These are phyloP conservation scores for Fabriciana adippe DNA, from an alignment of 2,888 invertebrate species.

Conservation along the genomic window DNA sequence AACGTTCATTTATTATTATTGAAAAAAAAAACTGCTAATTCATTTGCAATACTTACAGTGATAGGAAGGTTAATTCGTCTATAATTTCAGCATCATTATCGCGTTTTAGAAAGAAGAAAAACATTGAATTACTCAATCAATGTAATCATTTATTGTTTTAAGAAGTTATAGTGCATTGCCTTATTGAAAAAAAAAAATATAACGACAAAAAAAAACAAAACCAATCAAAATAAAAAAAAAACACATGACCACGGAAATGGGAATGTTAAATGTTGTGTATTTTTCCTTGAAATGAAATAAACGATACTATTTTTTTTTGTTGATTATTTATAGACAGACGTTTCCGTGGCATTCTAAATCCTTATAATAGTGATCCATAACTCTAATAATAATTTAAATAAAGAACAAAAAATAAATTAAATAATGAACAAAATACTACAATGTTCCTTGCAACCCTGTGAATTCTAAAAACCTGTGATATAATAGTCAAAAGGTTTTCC, in stretches of 20 bases:
- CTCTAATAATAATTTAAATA: constrained; percentile 8
- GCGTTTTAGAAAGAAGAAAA: background rate
- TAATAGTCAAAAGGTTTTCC: constrained; percentile 55
- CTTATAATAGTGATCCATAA: constrained; percentile 12
- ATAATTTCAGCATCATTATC: background rate
- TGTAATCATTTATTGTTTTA: background rate
- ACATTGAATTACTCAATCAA: too few relatives aligned
- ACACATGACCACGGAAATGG: background rate
- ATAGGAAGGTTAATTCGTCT: constrained; percentile 4
- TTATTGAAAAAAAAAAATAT: constrained; percentile 4
- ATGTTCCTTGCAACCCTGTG: constrained; percentile 71
- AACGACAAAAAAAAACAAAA: background rate
- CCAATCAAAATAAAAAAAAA: background rate
- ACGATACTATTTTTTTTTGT: background rate
- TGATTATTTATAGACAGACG: background rate
- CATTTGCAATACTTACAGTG: constrained; percentile 7
- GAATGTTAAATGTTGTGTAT: background rate
- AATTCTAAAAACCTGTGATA: constrained; percentile 71
- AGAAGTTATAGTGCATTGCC: background rate
- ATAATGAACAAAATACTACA: constrained; percentile 46
- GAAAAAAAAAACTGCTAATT: background rate
- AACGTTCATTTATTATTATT: background rate
- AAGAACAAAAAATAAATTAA: constrained; percentile 35
- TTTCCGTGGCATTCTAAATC: constrained; percentile 6
- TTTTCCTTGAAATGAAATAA: background rate